Evolutionary conservation across 2,888 invertebrate genomes (phyloP).

Genomic region (Drosophila suboccidentalis): DNA sequence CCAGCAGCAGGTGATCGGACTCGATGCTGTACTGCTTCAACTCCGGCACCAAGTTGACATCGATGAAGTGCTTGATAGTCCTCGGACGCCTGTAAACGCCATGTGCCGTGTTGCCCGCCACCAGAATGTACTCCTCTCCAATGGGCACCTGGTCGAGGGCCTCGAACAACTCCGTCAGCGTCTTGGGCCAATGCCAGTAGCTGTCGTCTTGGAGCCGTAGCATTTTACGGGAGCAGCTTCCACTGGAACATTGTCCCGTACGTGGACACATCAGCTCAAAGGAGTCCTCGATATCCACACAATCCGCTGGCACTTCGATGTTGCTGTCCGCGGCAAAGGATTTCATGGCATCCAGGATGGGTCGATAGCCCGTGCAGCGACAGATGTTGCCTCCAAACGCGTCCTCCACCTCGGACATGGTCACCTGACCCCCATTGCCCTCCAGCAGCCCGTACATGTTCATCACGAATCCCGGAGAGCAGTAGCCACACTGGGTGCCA

Average conservation of each 20-base stretch:
- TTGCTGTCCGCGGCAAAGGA: conserved; percentile 89
- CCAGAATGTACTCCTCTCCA: conserved; percentile 88
- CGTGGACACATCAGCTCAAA: conserved; percentile 65
- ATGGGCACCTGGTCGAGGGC: conserved; percentile 81
- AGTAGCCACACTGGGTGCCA: conserved; percentile 91
- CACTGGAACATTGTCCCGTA: conserved; percentile 83
- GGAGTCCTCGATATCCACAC: conserved; percentile 86
- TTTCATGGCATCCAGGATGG: conserved; percentile 93
- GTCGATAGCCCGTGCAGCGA: conserved; percentile 92
- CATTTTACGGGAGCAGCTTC: conserved; percentile 67
- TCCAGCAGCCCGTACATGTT: conserved; percentile 88
- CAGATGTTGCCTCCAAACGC: conserved; percentile 92
- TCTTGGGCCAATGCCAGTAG: conserved; percentile 80
- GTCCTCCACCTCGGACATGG: conserved; percentile 90
- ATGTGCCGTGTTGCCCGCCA: conserved; percentile 92
- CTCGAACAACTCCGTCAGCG: conserved; percentile 66
- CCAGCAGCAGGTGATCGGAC: conserved; percentile 72
- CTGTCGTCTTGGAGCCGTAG: conserved; percentile 28
- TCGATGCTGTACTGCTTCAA: conserved; percentile 86
- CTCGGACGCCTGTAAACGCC: conserved; percentile 86
- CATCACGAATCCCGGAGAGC: conserved; percentile 93
- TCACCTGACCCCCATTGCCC: conserved; percentile 86
- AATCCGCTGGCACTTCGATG: conserved; percentile 84
- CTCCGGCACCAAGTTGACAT: conserved; percentile 88
- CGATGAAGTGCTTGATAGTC: conserved; percentile 87